Evolutionary conservation across 37 sponge, comb jelly and placozoan genomes (phyloP).

Genomic region (Hexactinellida sp.): DNA sequence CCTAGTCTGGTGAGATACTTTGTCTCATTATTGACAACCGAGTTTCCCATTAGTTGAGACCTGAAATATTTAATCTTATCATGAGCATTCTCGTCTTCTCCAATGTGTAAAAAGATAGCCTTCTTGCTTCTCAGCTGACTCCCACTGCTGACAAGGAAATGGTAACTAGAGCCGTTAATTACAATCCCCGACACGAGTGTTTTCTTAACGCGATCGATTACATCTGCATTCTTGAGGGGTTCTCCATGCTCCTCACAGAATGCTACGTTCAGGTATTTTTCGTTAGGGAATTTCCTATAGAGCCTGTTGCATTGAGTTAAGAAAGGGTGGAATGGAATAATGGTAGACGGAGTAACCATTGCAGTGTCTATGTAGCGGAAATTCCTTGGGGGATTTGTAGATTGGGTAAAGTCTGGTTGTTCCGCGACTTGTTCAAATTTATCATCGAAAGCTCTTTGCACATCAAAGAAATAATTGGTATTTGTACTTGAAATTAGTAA

Average conservation of each 20-base stretch:
- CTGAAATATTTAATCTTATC: background rate
- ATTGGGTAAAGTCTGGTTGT: background rate
- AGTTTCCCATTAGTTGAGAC: background rate
- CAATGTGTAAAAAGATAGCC: background rate
- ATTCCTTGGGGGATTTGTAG: background rate
- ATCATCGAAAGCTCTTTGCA: background rate
- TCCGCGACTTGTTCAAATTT: background rate
- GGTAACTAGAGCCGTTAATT: background rate
- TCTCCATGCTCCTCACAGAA: background rate
- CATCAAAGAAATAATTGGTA: constrained; percentile 2
- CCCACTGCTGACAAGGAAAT: background rate
- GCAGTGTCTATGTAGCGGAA: background rate
- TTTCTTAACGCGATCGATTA: background rate
- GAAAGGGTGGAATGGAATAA: background rate
- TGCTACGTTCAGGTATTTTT: background rate
- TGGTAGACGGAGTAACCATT: background rate
- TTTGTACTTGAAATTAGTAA: background rate
- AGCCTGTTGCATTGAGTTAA: background rate
- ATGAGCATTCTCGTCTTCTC: background rate
- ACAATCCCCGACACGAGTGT: background rate
- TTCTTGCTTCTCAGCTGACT: constrained; percentile 19
- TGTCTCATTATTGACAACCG: background rate
- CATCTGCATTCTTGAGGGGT: background rate
- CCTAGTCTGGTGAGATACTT: background rate
- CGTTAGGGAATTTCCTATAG: background rate